Evolutionary conservation across 2,797 vertebrate species (phyloP).

Genomic region (Pelobates cultripes): DNA sequence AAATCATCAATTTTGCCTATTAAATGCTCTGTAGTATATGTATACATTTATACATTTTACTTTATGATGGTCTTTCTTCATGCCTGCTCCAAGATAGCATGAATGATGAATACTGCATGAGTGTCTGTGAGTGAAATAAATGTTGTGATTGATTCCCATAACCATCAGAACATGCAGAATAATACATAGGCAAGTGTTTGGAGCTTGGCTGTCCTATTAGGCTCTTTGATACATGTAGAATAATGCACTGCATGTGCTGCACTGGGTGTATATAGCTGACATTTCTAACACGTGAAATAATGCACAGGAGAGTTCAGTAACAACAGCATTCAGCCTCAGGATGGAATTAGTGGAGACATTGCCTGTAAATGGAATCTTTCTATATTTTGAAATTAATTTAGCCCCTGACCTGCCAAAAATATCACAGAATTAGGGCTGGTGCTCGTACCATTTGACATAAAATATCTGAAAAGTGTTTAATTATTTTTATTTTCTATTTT

Average conservation of each 20-base stretch:
- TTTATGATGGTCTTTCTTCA: no score
- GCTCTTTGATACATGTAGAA: constrained; percentile 48
- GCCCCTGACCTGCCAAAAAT: background rate
- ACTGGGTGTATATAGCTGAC: constrained; percentile 34
- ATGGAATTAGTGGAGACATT: constrained; percentile 26
- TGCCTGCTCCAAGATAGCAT: background rate
- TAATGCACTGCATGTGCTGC: constrained; percentile 38
- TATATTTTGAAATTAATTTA: background rate
- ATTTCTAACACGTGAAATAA: constrained; percentile 47
- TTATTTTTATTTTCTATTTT: no score
- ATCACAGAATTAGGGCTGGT: no score
- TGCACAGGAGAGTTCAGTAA: constrained; percentile 7
- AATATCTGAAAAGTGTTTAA: no score
- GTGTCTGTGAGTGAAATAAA: constrained; percentile 19
- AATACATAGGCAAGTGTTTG: constrained; percentile 36
- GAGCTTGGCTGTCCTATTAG: constrained; percentile 30
- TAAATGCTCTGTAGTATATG: no score
- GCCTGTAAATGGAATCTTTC: background rate
- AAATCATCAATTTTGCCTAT: no score
- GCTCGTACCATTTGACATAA: no score
- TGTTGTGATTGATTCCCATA: constrained; percentile 36
- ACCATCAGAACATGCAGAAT: constrained; percentile 44
- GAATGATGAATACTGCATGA: background rate
- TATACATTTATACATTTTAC: no score
- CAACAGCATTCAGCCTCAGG: constrained; percentile 11